These are phyloP conservation scores for Rhynchotus rufescens DNA, from an alignment of 2,797 vertebrate genomes.

Conservation along the genomic window DNA sequence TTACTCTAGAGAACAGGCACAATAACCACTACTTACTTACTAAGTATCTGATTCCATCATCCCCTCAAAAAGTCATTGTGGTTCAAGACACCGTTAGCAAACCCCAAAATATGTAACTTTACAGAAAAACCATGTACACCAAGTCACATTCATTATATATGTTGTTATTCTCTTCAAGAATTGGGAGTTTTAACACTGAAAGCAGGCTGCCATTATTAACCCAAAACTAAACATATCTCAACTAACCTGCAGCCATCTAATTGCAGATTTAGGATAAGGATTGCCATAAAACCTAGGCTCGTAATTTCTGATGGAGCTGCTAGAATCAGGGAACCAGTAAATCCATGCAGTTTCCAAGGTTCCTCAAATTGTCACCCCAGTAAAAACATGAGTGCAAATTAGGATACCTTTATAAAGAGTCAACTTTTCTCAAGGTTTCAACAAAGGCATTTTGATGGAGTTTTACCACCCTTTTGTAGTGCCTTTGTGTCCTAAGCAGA, in stretches of 20 bases:
- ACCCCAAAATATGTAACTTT: background rate
- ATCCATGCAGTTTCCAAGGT: background rate
- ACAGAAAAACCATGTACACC: background rate
- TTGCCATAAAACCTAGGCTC: background rate
- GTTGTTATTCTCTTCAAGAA: background rate
- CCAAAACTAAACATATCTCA: background rate
- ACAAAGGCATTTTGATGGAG: no score
- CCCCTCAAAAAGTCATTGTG: background rate
- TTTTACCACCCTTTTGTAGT: background rate
- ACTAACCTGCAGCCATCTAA: background rate
- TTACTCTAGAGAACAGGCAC: no score
- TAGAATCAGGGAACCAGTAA: background rate
- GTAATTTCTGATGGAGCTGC: background rate
- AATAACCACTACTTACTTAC: background rate
- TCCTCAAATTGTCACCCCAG: background rate
- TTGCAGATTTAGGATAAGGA: background rate
- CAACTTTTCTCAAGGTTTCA: background rate
- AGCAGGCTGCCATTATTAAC: background rate
- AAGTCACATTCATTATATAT: background rate
- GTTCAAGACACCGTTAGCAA: background rate
- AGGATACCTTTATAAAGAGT: background rate
- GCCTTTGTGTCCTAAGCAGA: background rate
- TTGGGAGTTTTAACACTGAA: background rate
- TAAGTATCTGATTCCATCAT: background rate
- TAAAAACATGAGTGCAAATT: background rate